Evolutionary conservation across 2,888 invertebrate genomes (phyloP), one percentile per base, ranked within the genome.

Genomic region (Pammene fasciana): DNA sequence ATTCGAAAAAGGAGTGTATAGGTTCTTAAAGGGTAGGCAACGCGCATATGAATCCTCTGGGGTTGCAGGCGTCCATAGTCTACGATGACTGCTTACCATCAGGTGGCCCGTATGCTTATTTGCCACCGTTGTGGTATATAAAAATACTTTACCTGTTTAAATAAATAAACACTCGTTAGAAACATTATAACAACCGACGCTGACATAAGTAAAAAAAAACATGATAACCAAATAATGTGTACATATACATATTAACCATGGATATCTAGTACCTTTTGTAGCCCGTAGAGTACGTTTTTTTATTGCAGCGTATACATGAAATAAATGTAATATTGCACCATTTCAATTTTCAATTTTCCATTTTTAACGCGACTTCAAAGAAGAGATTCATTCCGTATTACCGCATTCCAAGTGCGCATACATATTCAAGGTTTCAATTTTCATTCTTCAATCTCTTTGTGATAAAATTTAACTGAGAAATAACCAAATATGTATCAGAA

Each of bases 331-430:
- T 26, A 13, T 46, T 14, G 60, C 46, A 34, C 36, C 10, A 60
- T 60, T 46, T 45, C 14, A 14, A 34, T 14, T 60, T 60, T 46
- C n/a, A 10, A 48, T 60, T 48, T 43, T 45, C 18, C 57, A 43
- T 57, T 57, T 56, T 57, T 16, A 43, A 57, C 55, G 8, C 13
- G 43, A 43, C 43, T 34, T 60, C 48, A 50, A 61, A 61, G 61
- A 38, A 38, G 16, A 50, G 46, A 46, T 38, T 38, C 18, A 14
- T 36, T 0, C 48, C 36, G 59, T 61, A 48, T 48, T 50, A 48
- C 16, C 48, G 61, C 48, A 46, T 59, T 45, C 59, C 45, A 34
- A 45, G 45, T 45, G 59, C 45, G 45, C 59, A 48, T 61, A 38
- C 16, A 38, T 14, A 14, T 61, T 50, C 8, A 1, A 38, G 11